phyloP scores from a whole-genome alignment of 2,888 invertebrate species.

The Eristalinus sepulchralis region DNA sequence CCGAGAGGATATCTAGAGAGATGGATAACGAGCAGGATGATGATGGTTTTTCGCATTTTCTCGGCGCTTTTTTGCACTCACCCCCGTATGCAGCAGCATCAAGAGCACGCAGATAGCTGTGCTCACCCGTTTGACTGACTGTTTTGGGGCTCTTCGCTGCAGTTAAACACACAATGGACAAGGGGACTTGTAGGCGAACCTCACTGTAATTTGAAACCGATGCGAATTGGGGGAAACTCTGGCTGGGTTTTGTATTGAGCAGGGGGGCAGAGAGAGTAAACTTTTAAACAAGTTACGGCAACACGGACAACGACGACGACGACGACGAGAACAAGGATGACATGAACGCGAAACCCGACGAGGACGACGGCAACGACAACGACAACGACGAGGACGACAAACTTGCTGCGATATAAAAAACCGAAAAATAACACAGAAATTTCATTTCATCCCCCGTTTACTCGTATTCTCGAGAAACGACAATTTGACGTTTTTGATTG shows the following conservation, averaged over 20 bases:
- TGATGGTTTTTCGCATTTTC: constrained; percentile 63
- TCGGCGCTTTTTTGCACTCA: constrained; percentile 36
- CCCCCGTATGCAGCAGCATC: constrained; percentile 43
- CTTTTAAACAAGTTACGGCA: constrained; percentile 16
- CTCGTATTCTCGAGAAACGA: background rate
- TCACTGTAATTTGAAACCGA: constrained; percentile 39
- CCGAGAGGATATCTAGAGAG: constrained; percentile 33
- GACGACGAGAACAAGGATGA: background rate
- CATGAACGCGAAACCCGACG: background rate
- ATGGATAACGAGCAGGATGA: constrained; percentile 3
- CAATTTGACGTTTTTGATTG: background rate
- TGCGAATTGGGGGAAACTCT: constrained; percentile 8
- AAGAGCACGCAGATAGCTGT: constrained; percentile 14
- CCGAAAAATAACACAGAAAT: constrained; percentile 59
- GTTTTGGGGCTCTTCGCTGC: background rate
- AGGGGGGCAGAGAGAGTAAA: constrained; percentile 5
- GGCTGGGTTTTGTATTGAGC: background rate
- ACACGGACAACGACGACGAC: background rate
- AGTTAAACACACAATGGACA: constrained; percentile 10
- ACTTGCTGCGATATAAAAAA: constrained; percentile 44
- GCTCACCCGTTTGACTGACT: background rate
- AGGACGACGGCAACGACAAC: constrained; percentile 36
- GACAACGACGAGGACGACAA: constrained; percentile 23
- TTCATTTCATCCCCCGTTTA: constrained; percentile 62
- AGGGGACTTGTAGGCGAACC: constrained; percentile 11